Evolutionary conservation across 2,888 invertebrate genomes (phyloP).

Genomic region (Pherbina coryleti): DNA sequence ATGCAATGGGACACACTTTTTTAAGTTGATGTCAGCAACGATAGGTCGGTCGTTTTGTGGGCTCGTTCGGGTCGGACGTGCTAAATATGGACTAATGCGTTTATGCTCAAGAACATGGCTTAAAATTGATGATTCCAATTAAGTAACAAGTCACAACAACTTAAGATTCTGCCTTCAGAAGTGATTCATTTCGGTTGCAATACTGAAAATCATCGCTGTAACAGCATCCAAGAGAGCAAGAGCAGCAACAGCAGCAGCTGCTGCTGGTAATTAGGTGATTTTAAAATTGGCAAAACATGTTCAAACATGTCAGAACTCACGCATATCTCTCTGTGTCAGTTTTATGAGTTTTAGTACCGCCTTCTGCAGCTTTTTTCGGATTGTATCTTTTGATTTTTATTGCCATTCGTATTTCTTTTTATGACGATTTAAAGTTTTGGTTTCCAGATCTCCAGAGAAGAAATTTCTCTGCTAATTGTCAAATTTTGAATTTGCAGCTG

Average conservation of each 20-base stretch:
- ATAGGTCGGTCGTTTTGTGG: background rate
- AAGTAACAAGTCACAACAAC: slow-evolving; percentile 59
- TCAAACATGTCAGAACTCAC: slow-evolving; percentile 50
- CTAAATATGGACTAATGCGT: slow-evolving; percentile 26
- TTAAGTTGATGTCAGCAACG: background rate
- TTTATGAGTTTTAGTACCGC: slow-evolving; percentile 34
- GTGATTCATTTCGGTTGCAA: background rate
- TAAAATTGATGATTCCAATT: slow-evolving; percentile 69
- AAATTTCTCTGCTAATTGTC: slow-evolving; percentile 32
- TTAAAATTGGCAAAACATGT: slow-evolving; percentile 65
- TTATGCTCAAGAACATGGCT: slow-evolving; percentile 6
- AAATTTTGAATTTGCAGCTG: slow-evolving; percentile 46
- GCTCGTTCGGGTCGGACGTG: background rate
- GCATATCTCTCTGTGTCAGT: slow-evolving; percentile 38
- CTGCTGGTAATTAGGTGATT: slow-evolving; percentile 60
- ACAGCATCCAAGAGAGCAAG: background rate
- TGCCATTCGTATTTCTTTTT: slow-evolving; percentile 17
- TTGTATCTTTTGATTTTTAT: background rate
- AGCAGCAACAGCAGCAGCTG: slow-evolving; percentile 33
- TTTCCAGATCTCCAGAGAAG: background rate
- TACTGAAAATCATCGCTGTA: background rate
- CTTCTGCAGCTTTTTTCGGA: slow-evolving; percentile 33
- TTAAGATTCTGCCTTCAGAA: background rate
- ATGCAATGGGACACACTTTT: slow-evolving; percentile 8
- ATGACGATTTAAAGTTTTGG: background rate